Percentiles rank a stretch among this genome's conserved stretches.
Conservation (phyloP, 2,888 invertebrate species). For the Protodeltote pygarga region DNA sequence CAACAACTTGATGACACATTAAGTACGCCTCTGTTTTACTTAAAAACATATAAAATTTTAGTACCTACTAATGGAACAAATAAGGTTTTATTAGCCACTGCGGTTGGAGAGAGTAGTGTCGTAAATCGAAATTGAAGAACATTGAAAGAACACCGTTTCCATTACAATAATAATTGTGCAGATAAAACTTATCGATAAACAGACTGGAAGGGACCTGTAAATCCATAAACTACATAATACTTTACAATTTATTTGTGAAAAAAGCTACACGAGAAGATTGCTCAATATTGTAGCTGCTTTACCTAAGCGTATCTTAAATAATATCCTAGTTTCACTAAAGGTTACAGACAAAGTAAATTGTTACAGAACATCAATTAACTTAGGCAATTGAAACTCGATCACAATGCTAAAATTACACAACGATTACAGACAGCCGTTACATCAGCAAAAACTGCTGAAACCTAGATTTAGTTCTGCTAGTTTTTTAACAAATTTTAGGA, state of each 20-base stretch:
- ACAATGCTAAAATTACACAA: constrained; percentile 30
- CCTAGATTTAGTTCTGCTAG: constrained; percentile 20
- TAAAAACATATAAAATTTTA: constrained; percentile 56
- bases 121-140: constrained; percentile 14
- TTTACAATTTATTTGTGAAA: too few relatives aligned
- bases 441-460: constrained; percentile 29
- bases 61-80: constrained; percentile 52
- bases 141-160: background rate
- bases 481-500: constrained; percentile 13
- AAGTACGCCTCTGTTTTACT: constrained; percentile 57
- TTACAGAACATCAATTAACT: too few relatives aligned
- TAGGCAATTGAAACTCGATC: constrained; percentile 6
- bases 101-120: constrained; percentile 6
- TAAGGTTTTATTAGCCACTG: constrained; percentile 46
- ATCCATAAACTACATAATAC: too few relatives aligned
- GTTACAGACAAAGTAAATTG: too few relatives aligned
- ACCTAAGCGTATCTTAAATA: too few relatives aligned
- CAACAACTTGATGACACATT: constrained; percentile 56
- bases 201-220: too few relatives aligned
- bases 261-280: too few relatives aligned
- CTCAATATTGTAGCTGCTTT: too few relatives aligned
- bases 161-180: too few relatives aligned
- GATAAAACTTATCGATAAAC: too few relatives aligned
- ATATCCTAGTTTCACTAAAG: too few relatives aligned
- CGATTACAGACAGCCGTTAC: constrained; percentile 26